Evolutionary conservation across 1,140 invertebrate genomes (phyloP).

Genomic region (Bombus fervidus): DNA sequence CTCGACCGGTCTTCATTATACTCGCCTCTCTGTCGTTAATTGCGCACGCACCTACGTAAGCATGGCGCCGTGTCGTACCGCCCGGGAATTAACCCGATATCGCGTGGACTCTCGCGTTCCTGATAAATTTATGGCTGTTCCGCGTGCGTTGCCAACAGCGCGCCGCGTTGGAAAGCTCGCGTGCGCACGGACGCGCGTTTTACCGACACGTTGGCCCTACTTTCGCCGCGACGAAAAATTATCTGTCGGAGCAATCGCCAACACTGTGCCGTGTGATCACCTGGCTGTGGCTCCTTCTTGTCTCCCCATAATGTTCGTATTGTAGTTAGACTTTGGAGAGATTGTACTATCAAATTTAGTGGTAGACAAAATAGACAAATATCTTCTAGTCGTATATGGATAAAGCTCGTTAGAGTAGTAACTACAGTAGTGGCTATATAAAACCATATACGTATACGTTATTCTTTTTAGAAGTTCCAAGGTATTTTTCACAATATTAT

Average conservation of each 20-base stretch:
- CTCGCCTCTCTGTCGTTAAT: constrained; percentile 75
- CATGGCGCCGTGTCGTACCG: constrained; percentile 61
- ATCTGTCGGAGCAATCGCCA: constrained; percentile 9
- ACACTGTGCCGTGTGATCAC: background rate
- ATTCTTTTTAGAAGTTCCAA: no score
- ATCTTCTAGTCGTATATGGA: no score
- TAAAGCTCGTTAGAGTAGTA: no score
- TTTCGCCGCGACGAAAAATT: constrained; percentile 16
- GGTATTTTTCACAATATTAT: no score
- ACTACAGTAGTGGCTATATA: no score
- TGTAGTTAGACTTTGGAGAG: no score
- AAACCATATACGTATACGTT: no score
- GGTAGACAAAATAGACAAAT: no score
- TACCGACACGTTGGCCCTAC: background rate
- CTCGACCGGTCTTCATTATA: constrained; percentile 76
- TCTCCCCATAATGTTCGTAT: background rate
- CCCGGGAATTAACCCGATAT: constrained; percentile 65
- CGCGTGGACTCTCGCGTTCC: constrained; percentile 51
- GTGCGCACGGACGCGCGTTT: background rate
- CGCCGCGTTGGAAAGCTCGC: background rate
- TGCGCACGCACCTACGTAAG: constrained; percentile 75
- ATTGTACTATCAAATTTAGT: no score
- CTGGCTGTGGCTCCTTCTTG: background rate
- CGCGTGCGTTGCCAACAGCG: constrained; percentile 4
- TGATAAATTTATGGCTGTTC: constrained; percentile 56